These are phyloP conservation scores for Lomographa bimaculata DNA, from an alignment of 2,888 invertebrate genomes.

Conservation along the genomic window DNA sequence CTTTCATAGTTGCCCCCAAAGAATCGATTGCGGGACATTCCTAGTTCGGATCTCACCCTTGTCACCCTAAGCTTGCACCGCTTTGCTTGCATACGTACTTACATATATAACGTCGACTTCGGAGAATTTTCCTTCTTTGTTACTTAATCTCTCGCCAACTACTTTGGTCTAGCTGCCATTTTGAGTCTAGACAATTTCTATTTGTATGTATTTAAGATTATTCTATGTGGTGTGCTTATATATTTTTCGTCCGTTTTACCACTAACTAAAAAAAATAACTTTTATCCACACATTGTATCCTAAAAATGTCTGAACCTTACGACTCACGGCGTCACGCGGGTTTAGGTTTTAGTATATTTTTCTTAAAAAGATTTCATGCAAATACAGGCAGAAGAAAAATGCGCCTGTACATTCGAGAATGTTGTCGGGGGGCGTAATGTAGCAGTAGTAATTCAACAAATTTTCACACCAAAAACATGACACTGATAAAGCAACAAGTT, in stretches of 20 bases:
- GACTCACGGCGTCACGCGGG: too few species aligned
- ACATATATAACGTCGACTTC: conserved; percentile 24
- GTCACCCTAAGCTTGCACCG: conserved; percentile 46
- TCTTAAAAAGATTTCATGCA: conserved; percentile 18
- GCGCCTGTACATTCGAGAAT: conserved; percentile 35
- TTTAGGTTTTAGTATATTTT: too few species aligned
- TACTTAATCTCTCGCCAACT: conserved; percentile 18
- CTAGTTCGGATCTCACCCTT: conserved; percentile 49
- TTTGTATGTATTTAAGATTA: conserved; percentile 4
- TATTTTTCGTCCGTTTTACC: too few species aligned
- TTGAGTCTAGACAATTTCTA: conserved; percentile 18
- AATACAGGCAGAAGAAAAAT: conserved; percentile 19
- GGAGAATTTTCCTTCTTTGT: conserved; percentile 27
- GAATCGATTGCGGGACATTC: conserved; percentile 61
- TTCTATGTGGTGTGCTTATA: too few species aligned
- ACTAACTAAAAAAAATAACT: too few species aligned
- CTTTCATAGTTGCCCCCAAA: conserved; percentile 38
- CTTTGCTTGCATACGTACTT: conserved; percentile 37
- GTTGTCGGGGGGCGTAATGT: conserved; percentile 35
- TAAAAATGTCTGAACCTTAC: too few species aligned
- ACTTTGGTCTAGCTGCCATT: conserved; percentile 8
- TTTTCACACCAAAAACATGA: conserved; percentile 59
- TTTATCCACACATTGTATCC: too few species aligned
- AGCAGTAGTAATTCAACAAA: conserved; percentile 51
- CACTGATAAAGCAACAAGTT: conserved; percentile 78